Evolutionary conservation across 2,113 vertebrate species (phyloP).

Genomic region (Ibidorhyncha struthersii): DNA sequence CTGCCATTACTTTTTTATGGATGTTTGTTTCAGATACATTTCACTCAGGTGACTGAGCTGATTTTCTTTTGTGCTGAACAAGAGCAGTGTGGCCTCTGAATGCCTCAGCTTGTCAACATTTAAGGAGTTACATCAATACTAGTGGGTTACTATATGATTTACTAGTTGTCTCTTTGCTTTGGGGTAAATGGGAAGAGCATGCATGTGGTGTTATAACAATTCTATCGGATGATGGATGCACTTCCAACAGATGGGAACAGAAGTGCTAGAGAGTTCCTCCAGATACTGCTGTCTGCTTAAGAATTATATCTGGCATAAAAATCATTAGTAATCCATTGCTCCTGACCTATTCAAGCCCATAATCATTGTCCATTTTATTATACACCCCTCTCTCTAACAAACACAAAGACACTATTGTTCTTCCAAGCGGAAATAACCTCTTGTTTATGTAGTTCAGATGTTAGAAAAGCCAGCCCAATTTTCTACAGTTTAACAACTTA

Average conservation of each 20-base stretch:
- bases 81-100: not conserved
- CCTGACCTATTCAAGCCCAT: not conserved
- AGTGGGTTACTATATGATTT: not conserved
- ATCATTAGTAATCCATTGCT: not conserved
- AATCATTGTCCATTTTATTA: not conserved
- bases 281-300: not conserved
- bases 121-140: not conserved
- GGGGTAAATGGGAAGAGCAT: not conserved
- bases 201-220: not conserved
- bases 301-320: not conserved
- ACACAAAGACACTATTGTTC: not conserved
- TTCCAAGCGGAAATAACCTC: not conserved
- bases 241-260: not conserved
- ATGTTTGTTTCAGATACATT: not conserved
- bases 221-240: not conserved
- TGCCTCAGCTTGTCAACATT: not conserved
- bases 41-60: not conserved
- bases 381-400: not conserved
- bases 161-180: not conserved
- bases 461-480: not conserved
- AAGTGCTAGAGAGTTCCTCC: not conserved
- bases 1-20: not conserved
- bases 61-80: not conserved
- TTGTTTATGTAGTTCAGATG: not conserved
- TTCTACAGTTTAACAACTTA: not conserved